Evolutionary conservation across 2,888 invertebrate species (phyloP), one percentile per base, ranked within the genome.

Genomic region (Anodontia alba): DNA sequence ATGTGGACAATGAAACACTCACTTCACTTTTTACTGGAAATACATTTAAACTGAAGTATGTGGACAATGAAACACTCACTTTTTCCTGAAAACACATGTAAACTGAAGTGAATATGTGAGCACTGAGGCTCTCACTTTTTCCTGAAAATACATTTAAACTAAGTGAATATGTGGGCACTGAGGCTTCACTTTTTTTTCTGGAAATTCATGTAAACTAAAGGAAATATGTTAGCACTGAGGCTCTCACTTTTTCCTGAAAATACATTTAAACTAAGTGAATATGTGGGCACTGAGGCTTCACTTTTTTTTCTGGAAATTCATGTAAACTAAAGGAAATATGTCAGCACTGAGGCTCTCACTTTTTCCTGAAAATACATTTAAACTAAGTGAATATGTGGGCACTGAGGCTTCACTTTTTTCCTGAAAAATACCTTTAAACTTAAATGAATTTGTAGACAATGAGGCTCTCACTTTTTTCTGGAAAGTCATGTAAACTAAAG

Each of bases 391-490:
- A n/a, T n/a, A n/a, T n/a, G n/a, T n/a, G n/a, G n/a, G n/a, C n/a
- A n/a, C n/a, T n/a, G n/a, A 80, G 85, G 73, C 29, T 81, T 78
- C 36, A 75, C 31, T 70, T 88, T 88, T 46, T 82, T 81, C 33
- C 87, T 89, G 72, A 33, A 73, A 77, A 36, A 43, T n/a, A 51
- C 51, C 8, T 20, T 5, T 15, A 51, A 51, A 51, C 8, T 42
- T 42, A 42, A n/a, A n/a, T n/a, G n/a, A n/a, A n/a, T n/a, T n/a
- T n/a, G n/a, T n/a, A n/a, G n/a, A n/a, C n/a, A n/a, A n/a, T n/a
- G n/a, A n/a, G n/a, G 73, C 31, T 81, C 80, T 42, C 78, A 33
- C 73, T 88, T 88, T 49, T 82, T 81, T 31, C 87, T 89, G 73
- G 26, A 73, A 78, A 31, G 38, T 23, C 29, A 54, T 26, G 5